Evolutionary conservation across 2,888 invertebrate species (phyloP).

Genomic region (Philonicus albiceps): DNA sequence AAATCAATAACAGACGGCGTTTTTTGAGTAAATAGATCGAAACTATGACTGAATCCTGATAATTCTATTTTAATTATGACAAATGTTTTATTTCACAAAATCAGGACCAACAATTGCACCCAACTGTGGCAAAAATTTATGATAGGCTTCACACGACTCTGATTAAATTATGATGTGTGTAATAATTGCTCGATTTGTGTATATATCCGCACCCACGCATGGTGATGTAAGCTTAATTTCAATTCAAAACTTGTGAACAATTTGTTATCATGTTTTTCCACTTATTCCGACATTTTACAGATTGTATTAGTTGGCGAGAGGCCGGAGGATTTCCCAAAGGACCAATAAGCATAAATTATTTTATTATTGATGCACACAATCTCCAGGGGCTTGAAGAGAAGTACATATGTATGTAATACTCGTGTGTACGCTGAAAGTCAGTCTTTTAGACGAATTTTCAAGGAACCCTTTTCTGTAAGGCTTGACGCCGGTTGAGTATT

Average conservation of each 20-base stretch:
- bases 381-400: neutral
- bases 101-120: constrained; percentile 3
- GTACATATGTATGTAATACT: neutral
- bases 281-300: constrained; percentile 41
- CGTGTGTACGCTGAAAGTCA: neutral
- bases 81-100: constrained; percentile 3
- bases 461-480: neutral
- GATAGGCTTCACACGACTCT: neutral
- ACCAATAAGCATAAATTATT: constrained; percentile 49
- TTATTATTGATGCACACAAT: constrained; percentile 42
- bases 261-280: constrained; percentile 27
- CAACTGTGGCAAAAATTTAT: constrained; percentile 6
- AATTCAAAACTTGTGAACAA: constrained; percentile 28
- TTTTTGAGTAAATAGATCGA: neutral
- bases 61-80: constrained; percentile 1
- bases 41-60: neutral
- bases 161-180: constrained; percentile 28
- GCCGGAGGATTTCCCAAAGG: constrained; percentile 43
- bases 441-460: neutral
- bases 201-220: neutral
- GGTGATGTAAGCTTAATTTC: constrained; percentile 24
- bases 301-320: constrained; percentile 45
- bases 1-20: neutral
- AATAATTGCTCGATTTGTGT: constrained; percentile 31
- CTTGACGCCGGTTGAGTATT: neutral